These are phyloP conservation scores for Diaprepes abbreviatus DNA, from an alignment of 2,888 invertebrate genomes.

Conservation along the genomic window DNA sequence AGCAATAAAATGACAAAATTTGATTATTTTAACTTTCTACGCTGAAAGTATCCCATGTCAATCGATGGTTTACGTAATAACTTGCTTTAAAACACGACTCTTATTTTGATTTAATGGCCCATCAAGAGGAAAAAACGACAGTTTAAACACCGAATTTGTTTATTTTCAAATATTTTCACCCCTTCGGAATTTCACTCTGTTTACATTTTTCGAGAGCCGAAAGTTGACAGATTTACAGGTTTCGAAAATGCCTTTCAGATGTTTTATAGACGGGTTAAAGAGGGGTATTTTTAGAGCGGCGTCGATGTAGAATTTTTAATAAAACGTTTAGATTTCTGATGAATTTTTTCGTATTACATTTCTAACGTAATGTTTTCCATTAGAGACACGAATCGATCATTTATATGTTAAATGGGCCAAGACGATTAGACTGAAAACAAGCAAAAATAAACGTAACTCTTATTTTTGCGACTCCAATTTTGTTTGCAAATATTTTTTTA, in stretches of 20 bases:
- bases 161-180: conserved; percentile 37
- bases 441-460: no score
- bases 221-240: conserved; percentile 33
- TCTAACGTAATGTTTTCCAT: no score
- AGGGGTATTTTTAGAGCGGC: conserved; percentile 16
- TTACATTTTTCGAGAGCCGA: conserved; percentile 37
- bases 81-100: conserved; percentile 16
- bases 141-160: conserved; percentile 28
- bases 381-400: no score
- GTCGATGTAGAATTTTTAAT: conserved; percentile 13
- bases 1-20: background rate
- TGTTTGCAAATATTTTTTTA: no score
- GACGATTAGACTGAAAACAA: no score
- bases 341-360: no score
- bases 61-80: conserved; percentile 21
- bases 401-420: no score
- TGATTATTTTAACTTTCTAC: background rate
- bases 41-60: conserved; percentile 31
- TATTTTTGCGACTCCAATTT: no score
- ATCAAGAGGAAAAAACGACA: conserved; percentile 20
- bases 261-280: conserved; percentile 24
- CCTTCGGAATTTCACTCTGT: conserved; percentile 27
- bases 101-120: conserved; percentile 39
- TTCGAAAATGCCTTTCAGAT: conserved; percentile 10
- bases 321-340: background rate